Evolutionary conservation across 1,140 invertebrate genomes (phyloP), one percentile per base, ranked within the genome.

Genomic region (Microplitis demolitor): DNA sequence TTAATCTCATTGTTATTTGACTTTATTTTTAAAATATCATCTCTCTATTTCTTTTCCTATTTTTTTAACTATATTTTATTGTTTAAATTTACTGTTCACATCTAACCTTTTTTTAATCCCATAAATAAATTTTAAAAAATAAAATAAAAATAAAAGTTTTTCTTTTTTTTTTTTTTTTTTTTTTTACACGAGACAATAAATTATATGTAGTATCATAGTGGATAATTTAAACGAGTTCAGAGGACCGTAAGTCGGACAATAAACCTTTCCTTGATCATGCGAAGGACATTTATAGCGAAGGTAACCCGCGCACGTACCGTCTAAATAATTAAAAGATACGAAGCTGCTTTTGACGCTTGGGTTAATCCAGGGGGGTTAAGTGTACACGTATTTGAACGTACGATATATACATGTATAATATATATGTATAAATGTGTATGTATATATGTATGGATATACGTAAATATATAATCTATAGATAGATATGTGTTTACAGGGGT

Each of bases 281-380:
- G 74, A 77, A 63, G 79, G 76, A 75, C 83, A 84, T 85, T 84
- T 84, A 86, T 85, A 85, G 84, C 80, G 81, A 80, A 80, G 78
- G 81, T 83, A 83, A 84, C 76, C 74, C 78, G 79, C 81, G 76
- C 74, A 76, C 63, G 14, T 60, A 24, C 31, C 35, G 54, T 80
- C 82, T 82, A 84, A 84, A 85, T 86, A 86, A 85, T 85, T 84
- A 85, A 86, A 86, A 85, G 85, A 86, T 85, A 85, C 83, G 81
- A 78, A 77, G 76, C 74, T 74, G 74, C 77, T 74, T 78, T 76
- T 77, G 74, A 77, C 76, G 74, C 70, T 75, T 69, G 11, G 35
- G 33, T 63, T 63, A 63, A 63, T 63, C 33, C 34, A 33, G 31
- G 61, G 61, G 34, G 33, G 35, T 31, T 31, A 34, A 34, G 31